Evolutionary conservation across 2,797 vertebrate genomes (phyloP).

Genomic region (Tenualosa ilisha): DNA sequence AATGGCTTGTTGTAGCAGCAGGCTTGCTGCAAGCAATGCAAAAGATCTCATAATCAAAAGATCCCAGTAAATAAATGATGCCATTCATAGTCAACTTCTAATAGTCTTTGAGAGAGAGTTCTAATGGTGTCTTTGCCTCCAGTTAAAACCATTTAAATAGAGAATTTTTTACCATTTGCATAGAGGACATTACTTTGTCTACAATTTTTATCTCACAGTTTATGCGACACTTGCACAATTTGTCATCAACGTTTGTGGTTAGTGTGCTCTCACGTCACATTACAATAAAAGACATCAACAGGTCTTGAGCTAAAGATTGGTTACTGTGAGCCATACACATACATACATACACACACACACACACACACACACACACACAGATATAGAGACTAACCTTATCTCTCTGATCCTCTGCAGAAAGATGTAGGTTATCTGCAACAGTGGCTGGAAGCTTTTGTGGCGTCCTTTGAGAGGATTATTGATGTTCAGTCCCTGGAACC

Average conservation of each 20-base stretch:
- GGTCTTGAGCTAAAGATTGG: neutral
- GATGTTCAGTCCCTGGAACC: constrained; percentile 85
- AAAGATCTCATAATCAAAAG: neutral
- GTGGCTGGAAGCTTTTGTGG: constrained; percentile 91
- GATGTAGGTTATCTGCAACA: constrained; percentile 90
- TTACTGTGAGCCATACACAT: neutral
- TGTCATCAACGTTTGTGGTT: neutral
- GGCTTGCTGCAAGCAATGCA: neutral
- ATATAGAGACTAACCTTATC: neutral
- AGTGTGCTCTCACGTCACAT: neutral
- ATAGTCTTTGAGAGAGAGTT: neutral
- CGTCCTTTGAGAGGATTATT: constrained; percentile 87
- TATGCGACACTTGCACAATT: neutral
- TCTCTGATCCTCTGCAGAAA: constrained; percentile 74
- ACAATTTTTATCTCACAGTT: too few species aligned
- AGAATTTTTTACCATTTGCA: too few species aligned
- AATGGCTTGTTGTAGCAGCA: neutral
- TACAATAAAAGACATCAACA: neutral
- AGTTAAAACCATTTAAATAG: neutral
- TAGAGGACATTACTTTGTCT: too few species aligned
- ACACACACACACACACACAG: neutral
- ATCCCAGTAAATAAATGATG: neutral
- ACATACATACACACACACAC: neutral
- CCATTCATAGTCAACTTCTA: neutral
- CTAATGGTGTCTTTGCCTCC: neutral